Base-by-base conservation (phyloP, 2,113 vertebrate genomes). In the Trogon surrucura region DNA sequence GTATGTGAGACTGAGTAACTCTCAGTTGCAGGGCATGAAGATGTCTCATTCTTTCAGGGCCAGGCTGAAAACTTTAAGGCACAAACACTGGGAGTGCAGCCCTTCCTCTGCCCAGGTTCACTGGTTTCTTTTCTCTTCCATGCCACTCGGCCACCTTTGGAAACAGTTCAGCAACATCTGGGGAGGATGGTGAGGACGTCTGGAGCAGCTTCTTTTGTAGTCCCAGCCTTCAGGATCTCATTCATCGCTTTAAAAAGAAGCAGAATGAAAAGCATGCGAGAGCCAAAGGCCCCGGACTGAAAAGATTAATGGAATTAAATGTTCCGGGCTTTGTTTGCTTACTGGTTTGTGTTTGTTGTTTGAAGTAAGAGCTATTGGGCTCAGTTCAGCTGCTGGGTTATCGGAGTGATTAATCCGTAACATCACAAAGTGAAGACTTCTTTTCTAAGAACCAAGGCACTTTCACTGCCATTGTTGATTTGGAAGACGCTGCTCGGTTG, bases 251-350 rank as follows among this genome's bases (percentile, higher is more conserved):
- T 62, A 85, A 84, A 74, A 92, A 88, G 60, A 38, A 82, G 23
- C 9, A 86, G n/a, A 92, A 89, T 77, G 54, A 85, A 87, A 92
- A 79, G 23, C 66, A 79, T 34, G 50, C 23, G 61, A 85, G 44
- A 92, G 23, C 50, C 45, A 81, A 85, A 92, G 50, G 61, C 32
- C 48, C 16, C 54, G 75, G 57, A 87, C 45, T 2, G 1, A 82
- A 96, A 77, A 2, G 9, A 87, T 69, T 65, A 18, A 75, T 89
- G 23, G 73, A 95, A 69, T 67, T 1, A 95, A 84, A 87, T 29
- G 65, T 92, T 91, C 45, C 54, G 62, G 54, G 71, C 64, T 90
- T 88, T 88, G 38, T 94, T 96, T 94, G 22, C 53, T 79, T 89
- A 64, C 53, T 84, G 51, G 26, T 75, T 80, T 92, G 11, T 90